Base-by-base conservation (phyloP, 2,888 invertebrate species). In the Sussaba pulchella region DNA sequence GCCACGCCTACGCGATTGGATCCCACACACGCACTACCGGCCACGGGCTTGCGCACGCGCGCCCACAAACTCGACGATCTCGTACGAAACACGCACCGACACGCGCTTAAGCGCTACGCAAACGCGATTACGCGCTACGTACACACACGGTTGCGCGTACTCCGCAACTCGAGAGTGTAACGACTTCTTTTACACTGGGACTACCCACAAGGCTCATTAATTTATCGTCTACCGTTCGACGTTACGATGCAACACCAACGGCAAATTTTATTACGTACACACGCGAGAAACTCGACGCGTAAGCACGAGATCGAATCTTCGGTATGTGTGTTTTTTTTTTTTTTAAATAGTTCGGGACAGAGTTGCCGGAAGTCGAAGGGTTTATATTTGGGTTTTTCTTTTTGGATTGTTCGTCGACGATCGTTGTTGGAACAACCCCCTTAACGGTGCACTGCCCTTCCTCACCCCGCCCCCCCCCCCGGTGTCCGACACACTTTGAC, bases 391-490 rank as follows among this genome's bases (percentile, higher is more conserved):
- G 2, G 2, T 31, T 31, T 31, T 41, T 41, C 9, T 9, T 66
- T 36, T 36, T 19, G 10, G 17, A 10, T 14, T 47, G 19, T 71
- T 71, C 36, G 47, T 72, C 31, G 14, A 17, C 26, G 31, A 19
- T 21, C 43, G 54, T 72, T 54, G 47, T 54, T 64, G 2, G 4
- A 31, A 31, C 64, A 74, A 77, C 77, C 81, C 73, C 77, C 72
- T 61, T 4, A 24, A 31, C 45, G 12, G 71, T 43, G 57, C 77
- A 78, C 72, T 39, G 74, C 76, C 73, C 74, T 24, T 69, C 50
- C 61, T 52, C 39, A 26, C 61, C 74, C 67, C 73, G 78, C 84
- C 83, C 84, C 82, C 63, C 84, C 83, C 79, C 79, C 12, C 61
- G 2, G 41, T 8, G 2, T 19, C 43, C 39, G 4, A 69, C 69